A percentile compares a stretch with the other conserved stretches of the same genome.
These are phyloP conservation scores for Eubucco bourcierii DNA, from an alignment of 2,113 vertebrate genomes.

Conservation along the genomic window DNA sequence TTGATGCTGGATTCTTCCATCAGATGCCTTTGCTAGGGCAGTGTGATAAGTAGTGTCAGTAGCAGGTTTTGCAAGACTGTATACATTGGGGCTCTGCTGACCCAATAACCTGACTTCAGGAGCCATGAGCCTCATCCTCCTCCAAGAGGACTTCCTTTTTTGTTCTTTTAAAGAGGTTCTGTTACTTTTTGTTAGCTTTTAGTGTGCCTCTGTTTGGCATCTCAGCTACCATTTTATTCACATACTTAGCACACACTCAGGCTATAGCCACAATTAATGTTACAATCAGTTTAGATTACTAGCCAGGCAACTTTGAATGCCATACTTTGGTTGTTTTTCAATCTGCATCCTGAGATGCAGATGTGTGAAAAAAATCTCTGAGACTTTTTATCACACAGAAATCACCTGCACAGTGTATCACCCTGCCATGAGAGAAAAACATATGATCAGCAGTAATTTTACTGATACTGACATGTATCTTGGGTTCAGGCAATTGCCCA, in stretches of 20 bases:
- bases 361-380: not conserved
- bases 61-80: not conserved
- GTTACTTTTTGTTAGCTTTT: not conserved
- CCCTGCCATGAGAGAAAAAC: not conserved
- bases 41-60: not conserved
- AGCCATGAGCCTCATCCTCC: not conserved
- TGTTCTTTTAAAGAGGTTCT: not conserved
- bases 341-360: no score
- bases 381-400: not conserved
- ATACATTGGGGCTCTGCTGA: not conserved
- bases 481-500: not conserved
- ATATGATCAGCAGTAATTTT: not conserved
- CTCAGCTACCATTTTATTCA: not conserved
- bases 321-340: not conserved
- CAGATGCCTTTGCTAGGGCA: not conserved
- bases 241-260: not conserved
- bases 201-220: not conserved
- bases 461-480: not conserved
- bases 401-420: not conserved
- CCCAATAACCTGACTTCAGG: not conserved
- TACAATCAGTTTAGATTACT: not conserved
- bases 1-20: not conserved
- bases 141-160: not conserved
- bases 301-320: not conserved
- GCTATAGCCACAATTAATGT: not conserved